Conservation (phyloP, 2,797 vertebrate genomes). For the Brachyalestes nurse region DNA sequence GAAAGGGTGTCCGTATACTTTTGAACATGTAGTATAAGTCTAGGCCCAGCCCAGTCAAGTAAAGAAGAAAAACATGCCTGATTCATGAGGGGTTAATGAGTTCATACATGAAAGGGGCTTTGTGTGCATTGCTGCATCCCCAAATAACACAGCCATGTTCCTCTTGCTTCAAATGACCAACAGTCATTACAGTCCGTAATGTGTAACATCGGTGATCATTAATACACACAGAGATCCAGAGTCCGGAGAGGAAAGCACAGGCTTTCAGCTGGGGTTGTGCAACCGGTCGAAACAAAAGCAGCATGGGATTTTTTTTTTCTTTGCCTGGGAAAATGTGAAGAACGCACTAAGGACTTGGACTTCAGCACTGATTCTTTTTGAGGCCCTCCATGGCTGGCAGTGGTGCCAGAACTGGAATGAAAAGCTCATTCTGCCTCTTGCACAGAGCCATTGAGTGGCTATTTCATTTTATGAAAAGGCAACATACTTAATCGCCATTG, state of each 20-base stretch:
- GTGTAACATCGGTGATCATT: conserved; percentile 36
- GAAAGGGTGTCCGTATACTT: too few species aligned
- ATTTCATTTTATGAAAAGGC: conserved; percentile 71
- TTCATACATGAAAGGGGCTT: conserved; percentile 39
- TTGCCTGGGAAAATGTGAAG: conserved; percentile 75
- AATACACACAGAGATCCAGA: conserved; percentile 21
- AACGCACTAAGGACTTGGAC: conserved; percentile 69
- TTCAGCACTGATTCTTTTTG: conserved; percentile 66
- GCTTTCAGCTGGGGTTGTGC: conserved; percentile 62
- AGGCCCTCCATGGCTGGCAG: conserved; percentile 59
- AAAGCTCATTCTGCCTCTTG: conserved; percentile 76
- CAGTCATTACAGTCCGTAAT: conserved; percentile 49
- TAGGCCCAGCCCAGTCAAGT: not conserved
- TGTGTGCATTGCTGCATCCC: conserved; percentile 30
- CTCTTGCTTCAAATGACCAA: conserved; percentile 50
- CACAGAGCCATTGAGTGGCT: conserved; percentile 59
- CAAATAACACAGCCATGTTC: conserved; percentile 27
- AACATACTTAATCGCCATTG: conserved; percentile 61
- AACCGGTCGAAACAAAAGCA: conserved; percentile 71
- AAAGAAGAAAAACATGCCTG: not conserved
- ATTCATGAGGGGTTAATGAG: conserved; percentile 35
- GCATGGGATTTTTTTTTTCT: conserved; percentile 66
- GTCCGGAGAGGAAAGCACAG: conserved; percentile 37
- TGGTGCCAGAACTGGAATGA: conserved; percentile 74
- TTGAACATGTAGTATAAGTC: too few species aligned